These are phyloP conservation scores for Danio aesculapii DNA, from an alignment of 2,797 vertebrate genomes.

Conservation along the genomic window DNA sequence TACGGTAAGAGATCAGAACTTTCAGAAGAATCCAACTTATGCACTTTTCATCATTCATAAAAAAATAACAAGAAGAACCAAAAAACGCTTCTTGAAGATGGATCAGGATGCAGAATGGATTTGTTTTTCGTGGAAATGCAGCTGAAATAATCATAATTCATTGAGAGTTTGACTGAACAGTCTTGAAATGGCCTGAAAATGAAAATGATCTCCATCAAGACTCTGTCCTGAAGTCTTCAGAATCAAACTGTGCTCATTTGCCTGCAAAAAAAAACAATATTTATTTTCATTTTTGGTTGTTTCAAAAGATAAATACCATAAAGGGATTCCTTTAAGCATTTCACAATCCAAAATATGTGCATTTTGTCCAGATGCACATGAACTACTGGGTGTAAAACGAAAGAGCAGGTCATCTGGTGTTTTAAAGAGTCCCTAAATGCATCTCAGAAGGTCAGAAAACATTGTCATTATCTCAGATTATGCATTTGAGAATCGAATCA, in stretches of 20 bases:
- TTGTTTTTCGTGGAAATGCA: background rate
- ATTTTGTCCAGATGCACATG: background rate
- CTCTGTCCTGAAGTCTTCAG: background rate
- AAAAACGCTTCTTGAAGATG: background rate
- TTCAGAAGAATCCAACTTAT: background rate
- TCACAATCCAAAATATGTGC: slow-evolving; percentile 2
- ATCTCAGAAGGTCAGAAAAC: too few species aligned
- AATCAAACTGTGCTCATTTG: background rate
- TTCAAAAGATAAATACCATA: slow-evolving; percentile 3
- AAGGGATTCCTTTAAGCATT: slow-evolving; percentile 29
- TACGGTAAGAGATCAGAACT: slow-evolving; percentile 57
- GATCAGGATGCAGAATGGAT: background rate
- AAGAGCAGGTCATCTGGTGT: too few species aligned
- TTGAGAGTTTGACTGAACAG: too few species aligned
- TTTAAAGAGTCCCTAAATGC: too few species aligned
- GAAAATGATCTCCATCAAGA: too few species aligned
- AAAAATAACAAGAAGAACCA: background rate
- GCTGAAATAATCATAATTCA: background rate
- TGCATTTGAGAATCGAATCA: too few species aligned
- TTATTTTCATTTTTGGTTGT: background rate
- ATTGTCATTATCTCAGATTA: too few species aligned
- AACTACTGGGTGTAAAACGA: background rate
- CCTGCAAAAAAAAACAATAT: background rate
- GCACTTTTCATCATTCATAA: background rate
- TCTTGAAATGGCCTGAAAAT: background rate